phyloP scores from a whole-genome alignment of 2,888 invertebrate genomes.

The Troides helena region DNA sequence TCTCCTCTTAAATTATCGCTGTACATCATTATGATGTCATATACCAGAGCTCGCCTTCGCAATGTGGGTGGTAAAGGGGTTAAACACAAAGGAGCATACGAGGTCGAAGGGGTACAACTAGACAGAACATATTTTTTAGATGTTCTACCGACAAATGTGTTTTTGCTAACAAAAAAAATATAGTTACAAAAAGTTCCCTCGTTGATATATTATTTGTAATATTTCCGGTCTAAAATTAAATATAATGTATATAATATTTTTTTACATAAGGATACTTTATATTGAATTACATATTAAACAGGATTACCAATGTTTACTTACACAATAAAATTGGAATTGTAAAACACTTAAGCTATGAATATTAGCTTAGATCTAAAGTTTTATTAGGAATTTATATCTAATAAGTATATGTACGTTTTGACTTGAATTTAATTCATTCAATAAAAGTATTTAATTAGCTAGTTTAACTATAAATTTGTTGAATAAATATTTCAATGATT shows the following conservation, averaged over 20 bases:
- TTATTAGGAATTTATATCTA: neutral
- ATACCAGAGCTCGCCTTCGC: too few relatives aligned
- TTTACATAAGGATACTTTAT: neutral
- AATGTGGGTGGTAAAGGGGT: too few relatives aligned
- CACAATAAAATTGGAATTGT: neutral
- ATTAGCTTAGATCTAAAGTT: neutral
- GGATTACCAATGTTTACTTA: neutral
- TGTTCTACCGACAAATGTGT: neutral
- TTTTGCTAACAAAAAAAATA: neutral
- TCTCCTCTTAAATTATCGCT: too few relatives aligned
- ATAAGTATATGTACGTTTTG: neutral
- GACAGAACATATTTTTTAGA: neutral
- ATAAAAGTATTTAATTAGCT: neutral
- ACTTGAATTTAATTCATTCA: neutral
- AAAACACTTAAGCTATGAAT: neutral
- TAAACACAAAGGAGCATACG: too few relatives aligned
- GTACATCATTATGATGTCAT: too few relatives aligned
- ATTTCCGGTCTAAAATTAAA: neutral
- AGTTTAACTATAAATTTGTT: neutral
- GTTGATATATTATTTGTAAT: neutral
- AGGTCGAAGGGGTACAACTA: too few relatives aligned
- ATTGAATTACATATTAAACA: neutral
- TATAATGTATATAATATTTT: neutral
- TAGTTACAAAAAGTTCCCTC: neutral
- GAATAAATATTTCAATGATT: neutral